Evolutionary conservation across 2,888 invertebrate species (phyloP).

Genomic region (Pachycephus smyrnensis): DNA sequence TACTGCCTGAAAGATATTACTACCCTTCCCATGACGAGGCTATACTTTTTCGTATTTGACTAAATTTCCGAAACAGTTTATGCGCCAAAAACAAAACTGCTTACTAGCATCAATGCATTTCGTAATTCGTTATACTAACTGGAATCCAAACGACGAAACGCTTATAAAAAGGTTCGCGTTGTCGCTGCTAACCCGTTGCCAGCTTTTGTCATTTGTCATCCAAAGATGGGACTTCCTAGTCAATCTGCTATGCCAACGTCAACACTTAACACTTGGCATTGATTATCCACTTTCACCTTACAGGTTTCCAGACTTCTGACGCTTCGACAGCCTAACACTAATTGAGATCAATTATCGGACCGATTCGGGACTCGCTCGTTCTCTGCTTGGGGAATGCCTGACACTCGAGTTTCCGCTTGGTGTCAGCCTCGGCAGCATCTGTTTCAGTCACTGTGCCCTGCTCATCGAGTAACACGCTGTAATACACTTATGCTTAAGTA

Average conservation of each 20-base stretch:
- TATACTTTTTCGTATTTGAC: no score
- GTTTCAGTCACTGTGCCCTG: constrained; percentile 76
- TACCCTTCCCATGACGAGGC: no score
- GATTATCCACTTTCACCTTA: constrained; percentile 42
- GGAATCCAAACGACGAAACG: background rate
- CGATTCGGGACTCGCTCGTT: constrained; percentile 44
- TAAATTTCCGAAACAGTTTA: no score
- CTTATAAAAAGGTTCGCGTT: no score
- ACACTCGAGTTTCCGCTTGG: constrained; percentile 55
- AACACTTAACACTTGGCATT: background rate
- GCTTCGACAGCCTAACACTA: constrained; percentile 68
- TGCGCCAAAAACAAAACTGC: constrained; percentile 2
- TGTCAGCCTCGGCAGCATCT: constrained; percentile 75
- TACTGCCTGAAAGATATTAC: no score
- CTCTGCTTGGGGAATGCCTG: constrained; percentile 49
- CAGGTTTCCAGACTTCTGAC: constrained; percentile 89
- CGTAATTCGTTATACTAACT: constrained; percentile 26
- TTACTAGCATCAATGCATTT: constrained; percentile 31
- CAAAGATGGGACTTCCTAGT: no score
- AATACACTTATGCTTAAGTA: constrained; percentile 6
- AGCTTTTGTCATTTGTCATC: no score
- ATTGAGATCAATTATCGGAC: constrained; percentile 57
- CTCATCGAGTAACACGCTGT: constrained; percentile 71
- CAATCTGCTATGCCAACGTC: no score
- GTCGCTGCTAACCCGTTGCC: no score